These are phyloP conservation scores for Cassiopea andromeda DNA, from an alignment of 30 jellyfish, hydroid and myxozoan genomes.

Conservation along the genomic window DNA sequence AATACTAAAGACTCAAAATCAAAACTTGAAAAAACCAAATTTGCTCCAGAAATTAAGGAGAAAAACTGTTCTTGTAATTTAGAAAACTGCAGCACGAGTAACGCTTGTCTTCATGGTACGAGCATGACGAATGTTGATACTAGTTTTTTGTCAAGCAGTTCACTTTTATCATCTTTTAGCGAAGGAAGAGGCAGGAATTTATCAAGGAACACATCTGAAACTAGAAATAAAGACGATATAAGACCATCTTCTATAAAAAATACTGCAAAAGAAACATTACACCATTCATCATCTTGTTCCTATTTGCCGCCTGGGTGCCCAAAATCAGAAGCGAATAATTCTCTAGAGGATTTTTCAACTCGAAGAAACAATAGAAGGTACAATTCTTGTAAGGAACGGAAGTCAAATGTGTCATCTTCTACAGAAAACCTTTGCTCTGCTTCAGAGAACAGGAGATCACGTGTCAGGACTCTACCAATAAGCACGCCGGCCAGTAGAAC, in stretches of 20 bases:
- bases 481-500: slow-evolving; percentile 66
- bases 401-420: slow-evolving; percentile 24
- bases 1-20: background rate
- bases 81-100: slow-evolving; percentile 35
- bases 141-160: slow-evolving; percentile 23
- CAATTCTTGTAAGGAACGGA: slow-evolving; percentile 5
- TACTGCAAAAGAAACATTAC: slow-evolving; percentile 50
- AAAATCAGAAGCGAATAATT: slow-evolving; percentile 14
- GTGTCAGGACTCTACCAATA: slow-evolving; percentile 44
- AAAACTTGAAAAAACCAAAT: background rate
- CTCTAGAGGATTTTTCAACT: background rate
- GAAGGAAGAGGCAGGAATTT: slow-evolving; percentile 28
- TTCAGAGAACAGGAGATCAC: slow-evolving; percentile 49
- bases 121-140: slow-evolving; percentile 70
- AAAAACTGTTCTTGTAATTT: slow-evolving; percentile 58
- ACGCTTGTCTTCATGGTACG: slow-evolving; percentile 65
- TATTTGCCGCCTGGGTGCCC: slow-evolving; percentile 61
- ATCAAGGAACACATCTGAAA: background rate
- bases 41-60: slow-evolving; percentile 45
- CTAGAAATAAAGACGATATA: slow-evolving; percentile 34
- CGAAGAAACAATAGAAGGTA: slow-evolving; percentile 10
- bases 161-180: slow-evolving; percentile 62
- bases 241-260: slow-evolving; percentile 32
- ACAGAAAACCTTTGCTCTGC: slow-evolving; percentile 29
- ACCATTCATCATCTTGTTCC: slow-evolving; percentile 51